These are phyloP conservation scores for Aptenodytes forsteri DNA, from an alignment of 2,113 vertebrate species.

Conservation along the genomic window DNA sequence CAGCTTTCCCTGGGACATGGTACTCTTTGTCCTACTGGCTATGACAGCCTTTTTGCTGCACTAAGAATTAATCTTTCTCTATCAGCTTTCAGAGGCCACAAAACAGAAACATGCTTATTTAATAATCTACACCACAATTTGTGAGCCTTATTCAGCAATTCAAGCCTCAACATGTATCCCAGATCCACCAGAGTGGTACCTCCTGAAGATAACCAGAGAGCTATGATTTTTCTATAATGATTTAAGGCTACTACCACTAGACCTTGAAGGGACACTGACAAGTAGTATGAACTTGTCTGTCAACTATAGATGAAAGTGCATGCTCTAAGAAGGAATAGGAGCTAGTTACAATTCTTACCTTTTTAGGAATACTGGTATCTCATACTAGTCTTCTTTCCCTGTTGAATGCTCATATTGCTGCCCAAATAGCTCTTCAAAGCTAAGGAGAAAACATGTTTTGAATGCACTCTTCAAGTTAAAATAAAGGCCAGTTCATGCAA, in stretches of 20 bases:
- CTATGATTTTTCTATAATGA: neutral
- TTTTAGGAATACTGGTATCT: neutral
- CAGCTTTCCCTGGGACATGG: neutral
- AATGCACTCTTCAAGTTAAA: neutral
- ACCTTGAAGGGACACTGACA: neutral
- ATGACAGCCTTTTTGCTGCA: neutral
- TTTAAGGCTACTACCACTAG: neutral
- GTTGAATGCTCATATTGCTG: conserved; percentile 8
- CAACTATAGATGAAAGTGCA: neutral
- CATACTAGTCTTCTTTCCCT: neutral
- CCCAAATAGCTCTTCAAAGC: conserved; percentile 20
- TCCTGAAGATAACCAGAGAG: neutral
- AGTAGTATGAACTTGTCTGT: neutral
- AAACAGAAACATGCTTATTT: neutral
- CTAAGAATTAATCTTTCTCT: neutral
- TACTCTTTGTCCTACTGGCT: neutral
- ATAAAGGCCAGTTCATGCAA: neutral
- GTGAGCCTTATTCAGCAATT: neutral
- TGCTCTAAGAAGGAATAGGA: neutral
- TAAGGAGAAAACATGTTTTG: neutral
- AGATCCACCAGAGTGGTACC: neutral
- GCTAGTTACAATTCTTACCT: neutral
- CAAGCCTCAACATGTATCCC: neutral
- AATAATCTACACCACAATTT: neutral
- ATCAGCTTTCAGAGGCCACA: neutral